Percentiles rank a stretch among this genome's conserved stretches.
These are phyloP conservation scores for Catharus bicknelli DNA, from an alignment of 2,113 vertebrate genomes.

Conservation along the genomic window DNA sequence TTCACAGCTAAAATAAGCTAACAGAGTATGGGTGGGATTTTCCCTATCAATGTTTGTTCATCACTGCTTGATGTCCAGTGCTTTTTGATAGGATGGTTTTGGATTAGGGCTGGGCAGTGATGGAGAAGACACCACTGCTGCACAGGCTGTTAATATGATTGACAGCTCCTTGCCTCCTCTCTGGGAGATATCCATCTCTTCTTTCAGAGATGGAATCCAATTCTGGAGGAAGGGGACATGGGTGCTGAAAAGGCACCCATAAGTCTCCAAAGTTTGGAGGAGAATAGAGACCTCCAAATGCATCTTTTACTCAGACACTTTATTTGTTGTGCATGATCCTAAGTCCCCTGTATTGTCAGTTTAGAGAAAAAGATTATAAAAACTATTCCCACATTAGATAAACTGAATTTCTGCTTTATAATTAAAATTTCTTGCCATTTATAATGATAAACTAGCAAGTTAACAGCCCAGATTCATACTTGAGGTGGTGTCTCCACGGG, in stretches of 20 bases:
- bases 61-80: background rate
- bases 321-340: background rate
- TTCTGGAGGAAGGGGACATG: background rate
- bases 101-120: background rate
- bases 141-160: background rate
- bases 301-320: background rate
- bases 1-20: background rate
- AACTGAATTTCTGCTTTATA: background rate
- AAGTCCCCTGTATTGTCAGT: background rate
- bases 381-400: background rate
- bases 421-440: background rate
- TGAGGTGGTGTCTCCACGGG: background rate
- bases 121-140: background rate
- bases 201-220: background rate
- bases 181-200: background rate
- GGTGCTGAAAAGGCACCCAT: background rate
- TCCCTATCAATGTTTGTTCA: background rate
- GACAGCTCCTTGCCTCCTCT: background rate
- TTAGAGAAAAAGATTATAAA: background rate
- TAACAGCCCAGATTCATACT: background rate
- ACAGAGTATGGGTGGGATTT: background rate
- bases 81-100: background rate
- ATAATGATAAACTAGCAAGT: background rate
- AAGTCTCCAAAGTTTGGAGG: background rate
- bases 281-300: background rate